Conservation (phyloP, 1,140 invertebrate genomes). For the Cardiocondyla obscurior region DNA sequence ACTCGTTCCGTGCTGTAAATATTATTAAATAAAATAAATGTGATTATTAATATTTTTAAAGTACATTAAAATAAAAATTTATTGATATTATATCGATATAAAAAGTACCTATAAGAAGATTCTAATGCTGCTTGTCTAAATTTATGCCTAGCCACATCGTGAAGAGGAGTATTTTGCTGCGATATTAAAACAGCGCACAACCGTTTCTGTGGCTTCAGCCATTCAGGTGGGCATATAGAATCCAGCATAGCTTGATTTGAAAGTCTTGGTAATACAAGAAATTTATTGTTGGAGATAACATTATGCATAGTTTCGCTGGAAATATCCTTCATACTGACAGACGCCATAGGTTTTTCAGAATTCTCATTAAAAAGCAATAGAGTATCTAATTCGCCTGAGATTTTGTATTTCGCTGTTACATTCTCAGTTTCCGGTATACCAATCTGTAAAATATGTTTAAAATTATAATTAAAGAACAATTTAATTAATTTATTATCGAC, state of each 20-base stretch:
- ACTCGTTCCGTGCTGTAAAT: conserved; percentile 87
- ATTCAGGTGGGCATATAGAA: conserved; percentile 94
- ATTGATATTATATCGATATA: conserved; percentile 1
- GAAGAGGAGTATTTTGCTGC: conserved; percentile 85
- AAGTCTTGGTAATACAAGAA: conserved; percentile 93
- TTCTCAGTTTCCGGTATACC: conserved; percentile 87
- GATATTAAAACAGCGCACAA: conserved; percentile 95
- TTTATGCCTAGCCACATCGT: conserved; percentile 86
- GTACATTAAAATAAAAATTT: conserved; percentile 7
- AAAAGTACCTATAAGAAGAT: conserved; percentile 82
- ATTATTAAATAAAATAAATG: conserved; percentile 2
- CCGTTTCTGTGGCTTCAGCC: conserved; percentile 91
- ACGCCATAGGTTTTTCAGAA: conserved; percentile 90
- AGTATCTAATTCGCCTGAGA: conserved; percentile 91
- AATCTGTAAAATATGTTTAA: conserved; percentile 84
- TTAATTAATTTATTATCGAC: background rate
- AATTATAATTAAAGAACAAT: conserved; percentile 31
- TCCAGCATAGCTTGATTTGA: conserved; percentile 94
- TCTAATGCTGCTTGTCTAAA: conserved; percentile 89
- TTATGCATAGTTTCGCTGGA: conserved; percentile 94
- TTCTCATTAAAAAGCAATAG: conserved; percentile 97
- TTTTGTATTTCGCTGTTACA: conserved; percentile 88
- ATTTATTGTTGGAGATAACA: conserved; percentile 95
- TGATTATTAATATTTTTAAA: background rate
- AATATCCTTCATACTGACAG: conserved; percentile 94